Percentiles rank a stretch among this genome's conserved stretches.
These are phyloP conservation scores for Oophaga pumilio DNA, from an alignment of 2,113 vertebrate genomes.

Conservation along the genomic window DNA sequence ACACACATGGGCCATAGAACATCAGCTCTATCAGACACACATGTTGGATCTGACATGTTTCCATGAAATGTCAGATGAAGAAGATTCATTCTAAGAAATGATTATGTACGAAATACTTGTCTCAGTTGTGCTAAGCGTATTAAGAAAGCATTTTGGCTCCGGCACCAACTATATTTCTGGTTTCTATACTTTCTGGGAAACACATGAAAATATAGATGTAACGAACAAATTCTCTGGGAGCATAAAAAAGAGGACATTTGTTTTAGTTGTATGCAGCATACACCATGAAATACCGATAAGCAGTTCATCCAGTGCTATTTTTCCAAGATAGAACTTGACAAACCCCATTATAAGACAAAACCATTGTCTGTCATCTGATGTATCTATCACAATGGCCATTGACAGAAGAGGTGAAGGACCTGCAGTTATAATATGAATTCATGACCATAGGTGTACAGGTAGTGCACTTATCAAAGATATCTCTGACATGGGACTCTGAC, in stretches of 20 bases:
- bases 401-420: too few relatives aligned
- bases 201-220: conserved; percentile 4
- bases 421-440: too few relatives aligned
- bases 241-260: background rate
- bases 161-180: background rate
- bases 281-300: too few relatives aligned
- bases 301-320: too few relatives aligned
- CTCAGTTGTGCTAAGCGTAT: background rate
- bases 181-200: background rate
- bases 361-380: too few relatives aligned
- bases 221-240: background rate
- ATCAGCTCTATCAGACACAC: conserved; percentile 18
- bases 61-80: conserved; percentile 6
- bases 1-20: conserved; percentile 31
- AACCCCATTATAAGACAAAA: too few relatives aligned
- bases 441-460: too few relatives aligned
- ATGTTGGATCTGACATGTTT: conserved; percentile 16
- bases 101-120: conserved; percentile 7
- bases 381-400: too few relatives aligned
- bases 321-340: too few relatives aligned
- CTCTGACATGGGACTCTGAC: too few relatives aligned
- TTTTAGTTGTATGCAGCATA: background rate
- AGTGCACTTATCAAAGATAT: too few relatives aligned
- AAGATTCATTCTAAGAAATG: conserved; percentile 9
- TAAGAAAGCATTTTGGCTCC: background rate